These are phyloP conservation scores for Carcina quercana DNA, from an alignment of 2,888 invertebrate genomes.

Conservation along the genomic window DNA sequence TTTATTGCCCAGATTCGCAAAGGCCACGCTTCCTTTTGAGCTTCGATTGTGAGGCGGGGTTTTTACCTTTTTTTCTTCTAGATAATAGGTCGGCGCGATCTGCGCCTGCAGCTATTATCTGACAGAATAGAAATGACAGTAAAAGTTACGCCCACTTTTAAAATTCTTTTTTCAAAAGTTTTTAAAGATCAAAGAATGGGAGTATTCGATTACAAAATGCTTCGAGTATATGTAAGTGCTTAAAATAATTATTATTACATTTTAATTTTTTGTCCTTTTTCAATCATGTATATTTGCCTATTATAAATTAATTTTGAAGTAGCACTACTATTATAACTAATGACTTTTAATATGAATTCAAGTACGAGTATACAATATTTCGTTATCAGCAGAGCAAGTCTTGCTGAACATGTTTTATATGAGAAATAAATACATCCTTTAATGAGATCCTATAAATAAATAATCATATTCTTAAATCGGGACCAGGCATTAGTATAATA, in stretches of 20 bases:
- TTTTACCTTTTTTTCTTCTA: constrained; percentile 27
- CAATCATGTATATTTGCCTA: neutral
- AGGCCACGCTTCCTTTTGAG: constrained; percentile 59
- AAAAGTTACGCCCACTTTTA: constrained; percentile 66
- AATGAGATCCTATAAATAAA: no score
- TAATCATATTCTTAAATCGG: no score
- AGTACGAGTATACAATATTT: no score
- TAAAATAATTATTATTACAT: neutral
- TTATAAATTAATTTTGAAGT: neutral
- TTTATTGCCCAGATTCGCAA: constrained; percentile 71
- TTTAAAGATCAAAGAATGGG: constrained; percentile 66
- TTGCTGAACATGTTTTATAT: no score
- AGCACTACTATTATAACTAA: neutral
- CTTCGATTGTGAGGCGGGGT: constrained; percentile 48
- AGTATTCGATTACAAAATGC: constrained; percentile 28
- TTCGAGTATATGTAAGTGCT: neutral
- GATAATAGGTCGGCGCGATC: constrained; percentile 62
- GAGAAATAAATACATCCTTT: no score
- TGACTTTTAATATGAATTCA: no score
- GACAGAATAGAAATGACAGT: constrained; percentile 57
- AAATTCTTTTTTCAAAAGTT: constrained; percentile 64
- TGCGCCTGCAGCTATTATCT: constrained; percentile 51
- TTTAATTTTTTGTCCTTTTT: neutral
- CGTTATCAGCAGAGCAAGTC: no score
- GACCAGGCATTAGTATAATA: no score